phyloP scores from a whole-genome alignment of 1,140 invertebrate genomes.

The Asobara japonica region DNA sequence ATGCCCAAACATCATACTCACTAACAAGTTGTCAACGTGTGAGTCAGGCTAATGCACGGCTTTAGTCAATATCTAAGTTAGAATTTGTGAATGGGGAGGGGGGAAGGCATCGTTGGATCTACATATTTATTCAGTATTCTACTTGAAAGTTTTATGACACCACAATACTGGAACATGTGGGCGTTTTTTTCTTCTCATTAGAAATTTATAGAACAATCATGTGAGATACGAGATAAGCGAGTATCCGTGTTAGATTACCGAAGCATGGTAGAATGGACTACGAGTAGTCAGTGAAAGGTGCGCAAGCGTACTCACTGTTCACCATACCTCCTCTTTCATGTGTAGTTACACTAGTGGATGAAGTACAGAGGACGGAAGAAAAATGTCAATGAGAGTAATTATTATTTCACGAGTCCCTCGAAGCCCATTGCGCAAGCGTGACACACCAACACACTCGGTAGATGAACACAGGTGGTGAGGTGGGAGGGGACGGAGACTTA shows the following conservation, averaged over 20 bases:
- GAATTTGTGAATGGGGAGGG: not conserved
- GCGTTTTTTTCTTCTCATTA: not conserved
- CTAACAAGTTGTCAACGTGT: constrained; percentile 31
- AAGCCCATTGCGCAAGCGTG: constrained; percentile 36
- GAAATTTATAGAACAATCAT: constrained; percentile 4
- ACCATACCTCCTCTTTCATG: constrained; percentile 20
- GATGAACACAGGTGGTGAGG: no score
- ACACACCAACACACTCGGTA: constrained; percentile 22
- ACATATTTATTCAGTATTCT: no score
- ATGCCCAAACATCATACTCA: constrained; percentile 47
- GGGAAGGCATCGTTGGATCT: no score
- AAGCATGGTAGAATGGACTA: not conserved
- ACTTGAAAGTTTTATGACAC: no score
- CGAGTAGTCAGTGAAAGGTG: constrained; percentile 13
- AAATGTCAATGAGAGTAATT: constrained; percentile 59
- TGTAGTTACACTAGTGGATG: constrained; percentile 50
- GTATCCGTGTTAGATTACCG: constrained; percentile 1
- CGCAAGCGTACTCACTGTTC: constrained; percentile 14
- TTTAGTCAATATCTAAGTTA: not conserved
- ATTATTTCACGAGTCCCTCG: constrained; percentile 49
- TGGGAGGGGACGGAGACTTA: constrained; percentile 26
- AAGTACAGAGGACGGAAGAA: constrained; percentile 49
- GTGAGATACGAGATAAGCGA: not conserved
- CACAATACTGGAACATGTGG: no score
- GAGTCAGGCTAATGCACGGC: constrained; percentile 41